Percentiles rank a stretch among this genome's conserved stretches.
Evolutionary conservation across 2,888 invertebrate species (phyloP).

Genomic region (Elysia crispata): DNA sequence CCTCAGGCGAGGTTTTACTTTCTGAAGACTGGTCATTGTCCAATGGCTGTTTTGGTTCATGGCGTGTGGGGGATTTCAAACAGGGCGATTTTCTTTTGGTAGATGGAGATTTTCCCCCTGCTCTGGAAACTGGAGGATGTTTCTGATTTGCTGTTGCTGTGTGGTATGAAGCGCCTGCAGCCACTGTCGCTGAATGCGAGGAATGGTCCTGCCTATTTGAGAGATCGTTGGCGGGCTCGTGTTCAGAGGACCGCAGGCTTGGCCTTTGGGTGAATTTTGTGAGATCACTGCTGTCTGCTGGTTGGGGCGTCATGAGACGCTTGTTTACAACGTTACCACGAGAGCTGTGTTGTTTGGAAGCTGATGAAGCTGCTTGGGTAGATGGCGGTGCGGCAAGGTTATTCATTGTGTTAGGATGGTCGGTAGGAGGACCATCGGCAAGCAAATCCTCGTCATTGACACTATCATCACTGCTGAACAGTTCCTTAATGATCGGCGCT

Average conservation of each 20-base stretch:
- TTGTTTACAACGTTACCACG: constrained; percentile 6
- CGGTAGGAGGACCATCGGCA: constrained; percentile 48
- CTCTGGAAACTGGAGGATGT: neutral
- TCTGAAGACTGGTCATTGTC: no score
- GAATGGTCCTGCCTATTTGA: neutral
- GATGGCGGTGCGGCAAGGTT: constrained; percentile 2
- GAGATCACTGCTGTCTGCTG: constrained; percentile 67
- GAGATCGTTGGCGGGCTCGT: neutral
- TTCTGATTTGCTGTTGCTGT: neutral
- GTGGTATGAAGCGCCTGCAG: neutral
- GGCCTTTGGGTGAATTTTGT: constrained; percentile 65
- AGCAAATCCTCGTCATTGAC: constrained; percentile 68
- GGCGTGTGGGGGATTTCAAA: neutral
- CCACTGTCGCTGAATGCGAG: neutral
- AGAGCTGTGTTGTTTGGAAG: neutral
- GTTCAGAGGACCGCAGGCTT: constrained; percentile 41
- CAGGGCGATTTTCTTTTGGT: neutral
- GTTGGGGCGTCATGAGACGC: constrained; percentile 42
- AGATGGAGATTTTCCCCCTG: constrained; percentile 10
- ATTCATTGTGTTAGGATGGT: neutral
- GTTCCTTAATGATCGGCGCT: constrained; percentile 2
- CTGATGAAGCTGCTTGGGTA: neutral
- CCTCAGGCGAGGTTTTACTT: no score
- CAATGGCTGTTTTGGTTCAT: neutral
- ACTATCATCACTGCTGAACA: constrained; percentile 57